Evolutionary conservation across 2,888 invertebrate species (phyloP).

Genomic region (Yponomeuta cagnagella): DNA sequence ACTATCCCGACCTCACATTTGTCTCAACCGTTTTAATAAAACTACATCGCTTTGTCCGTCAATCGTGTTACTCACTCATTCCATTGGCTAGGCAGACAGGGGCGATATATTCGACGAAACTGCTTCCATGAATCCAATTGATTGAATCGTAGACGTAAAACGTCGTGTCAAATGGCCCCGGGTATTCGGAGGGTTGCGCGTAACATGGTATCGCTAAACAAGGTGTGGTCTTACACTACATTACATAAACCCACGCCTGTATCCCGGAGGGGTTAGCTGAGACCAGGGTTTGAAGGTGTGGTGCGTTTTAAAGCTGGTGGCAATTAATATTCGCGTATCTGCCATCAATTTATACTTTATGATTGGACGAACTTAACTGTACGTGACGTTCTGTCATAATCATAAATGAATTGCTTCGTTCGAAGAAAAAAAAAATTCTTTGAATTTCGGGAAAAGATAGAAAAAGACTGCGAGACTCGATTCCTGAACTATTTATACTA

Average conservation of each 20-base stretch:
- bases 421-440: no score
- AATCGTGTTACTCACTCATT: not conserved
- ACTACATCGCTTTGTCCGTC: not conserved
- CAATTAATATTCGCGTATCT: no score
- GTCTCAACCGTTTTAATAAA: not conserved
- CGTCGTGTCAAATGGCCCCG: slow-evolving; percentile 47
- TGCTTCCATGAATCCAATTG: slow-evolving; percentile 44
- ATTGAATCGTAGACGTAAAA: slow-evolving; percentile 56
- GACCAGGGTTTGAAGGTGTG: not conserved
- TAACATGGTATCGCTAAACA: not conserved
- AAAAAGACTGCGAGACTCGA: no score
- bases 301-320: no score
- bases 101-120: slow-evolving; percentile 33
- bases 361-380: no score
- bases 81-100: slow-evolving; percentile 1
- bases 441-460: no score
- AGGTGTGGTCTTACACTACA: not conserved
- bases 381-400: no score
- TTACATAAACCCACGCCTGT: not conserved
- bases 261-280: not conserved
- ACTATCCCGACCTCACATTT: not conserved
- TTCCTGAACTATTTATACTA: no score
- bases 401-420: no score
- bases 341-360: no score
- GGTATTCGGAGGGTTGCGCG: slow-evolving; percentile 36